Percentiles rank a stretch among this genome's conserved stretches.
phyloP scores from a whole-genome alignment of 2,113 vertebrate genomes.

The Phainopepla nitens region DNA sequence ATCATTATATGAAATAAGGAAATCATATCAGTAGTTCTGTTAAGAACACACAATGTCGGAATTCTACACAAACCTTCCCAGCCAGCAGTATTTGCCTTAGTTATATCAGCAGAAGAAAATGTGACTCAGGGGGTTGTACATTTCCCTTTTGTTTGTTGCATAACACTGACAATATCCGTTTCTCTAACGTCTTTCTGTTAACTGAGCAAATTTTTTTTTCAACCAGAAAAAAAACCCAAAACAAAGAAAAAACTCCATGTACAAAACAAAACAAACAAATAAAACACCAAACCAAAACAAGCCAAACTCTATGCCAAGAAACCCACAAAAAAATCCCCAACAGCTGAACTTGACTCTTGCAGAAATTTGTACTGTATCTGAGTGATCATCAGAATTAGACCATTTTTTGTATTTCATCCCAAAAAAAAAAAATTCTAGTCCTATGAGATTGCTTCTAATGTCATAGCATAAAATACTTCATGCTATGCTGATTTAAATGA shows the following conservation, averaged over 20 bases:
- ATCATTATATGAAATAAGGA: neutral
- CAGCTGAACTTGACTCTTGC: neutral
- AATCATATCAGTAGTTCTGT: neutral
- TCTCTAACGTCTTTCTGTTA: neutral
- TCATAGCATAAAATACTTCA: neutral
- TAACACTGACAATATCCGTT: neutral
- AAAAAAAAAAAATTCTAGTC: neutral
- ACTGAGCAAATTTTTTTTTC: neutral
- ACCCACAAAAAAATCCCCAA: neutral
- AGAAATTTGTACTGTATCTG: neutral
- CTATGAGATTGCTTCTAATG: neutral
- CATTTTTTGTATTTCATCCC: neutral
- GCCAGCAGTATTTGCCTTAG: neutral
- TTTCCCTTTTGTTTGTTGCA: neutral
- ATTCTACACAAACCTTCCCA: neutral
- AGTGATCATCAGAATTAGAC: neutral
- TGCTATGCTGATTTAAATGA: neutral
- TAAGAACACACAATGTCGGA: neutral
- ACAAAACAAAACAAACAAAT: neutral
- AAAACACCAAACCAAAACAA: neutral
- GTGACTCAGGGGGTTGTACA: neutral
- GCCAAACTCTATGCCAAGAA: neutral
- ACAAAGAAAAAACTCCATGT: neutral
- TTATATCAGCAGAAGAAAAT: neutral
- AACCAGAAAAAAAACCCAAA: accelerated